Conservation (phyloP, 2,797 vertebrate genomes). For the Limnodromus scolopaceus region DNA sequence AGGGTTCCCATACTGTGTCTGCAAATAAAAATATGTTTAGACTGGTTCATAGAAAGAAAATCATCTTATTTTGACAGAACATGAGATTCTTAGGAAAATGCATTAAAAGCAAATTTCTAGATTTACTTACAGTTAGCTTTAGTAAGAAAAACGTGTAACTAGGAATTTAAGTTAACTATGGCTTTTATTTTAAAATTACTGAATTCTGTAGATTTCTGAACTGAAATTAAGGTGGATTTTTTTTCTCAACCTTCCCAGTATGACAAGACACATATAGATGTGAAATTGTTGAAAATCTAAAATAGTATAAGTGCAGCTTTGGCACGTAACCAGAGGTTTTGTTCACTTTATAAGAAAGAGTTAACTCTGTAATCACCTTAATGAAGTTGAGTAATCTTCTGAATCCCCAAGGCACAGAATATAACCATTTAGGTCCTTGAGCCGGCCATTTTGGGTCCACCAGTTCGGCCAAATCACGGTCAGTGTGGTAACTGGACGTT, state of each 20-base stretch:
- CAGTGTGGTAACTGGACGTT: constrained; percentile 86
- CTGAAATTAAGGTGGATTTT: fast-evolving
- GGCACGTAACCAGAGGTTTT: not conserved
- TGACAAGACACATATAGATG: not conserved
- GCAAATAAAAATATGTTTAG: not conserved
- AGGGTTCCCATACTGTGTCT: constrained; percentile 93
- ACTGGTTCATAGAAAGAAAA: not conserved
- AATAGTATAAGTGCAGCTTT: not conserved
- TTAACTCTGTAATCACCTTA: constrained; percentile 81
- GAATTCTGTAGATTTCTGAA: not conserved
- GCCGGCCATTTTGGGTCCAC: constrained; percentile 92
- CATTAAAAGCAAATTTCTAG: not conserved
- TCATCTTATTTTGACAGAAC: not conserved
- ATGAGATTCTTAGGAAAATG: not conserved
- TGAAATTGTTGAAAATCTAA: not conserved
- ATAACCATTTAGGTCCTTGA: constrained; percentile 89
- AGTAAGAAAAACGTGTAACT: not conserved
- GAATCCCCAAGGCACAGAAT: constrained; percentile 93
- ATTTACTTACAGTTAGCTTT: not conserved
- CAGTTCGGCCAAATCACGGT: constrained; percentile 87
- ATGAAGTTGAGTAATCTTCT: constrained; percentile 92
- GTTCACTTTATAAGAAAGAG: not conserved
- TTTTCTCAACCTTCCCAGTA: not conserved
- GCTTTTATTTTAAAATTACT: not conserved
- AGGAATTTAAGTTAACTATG: not conserved